phyloP scores from a whole-genome alignment of 2,797 vertebrate genomes.

The Sus cebifrons region DNA sequence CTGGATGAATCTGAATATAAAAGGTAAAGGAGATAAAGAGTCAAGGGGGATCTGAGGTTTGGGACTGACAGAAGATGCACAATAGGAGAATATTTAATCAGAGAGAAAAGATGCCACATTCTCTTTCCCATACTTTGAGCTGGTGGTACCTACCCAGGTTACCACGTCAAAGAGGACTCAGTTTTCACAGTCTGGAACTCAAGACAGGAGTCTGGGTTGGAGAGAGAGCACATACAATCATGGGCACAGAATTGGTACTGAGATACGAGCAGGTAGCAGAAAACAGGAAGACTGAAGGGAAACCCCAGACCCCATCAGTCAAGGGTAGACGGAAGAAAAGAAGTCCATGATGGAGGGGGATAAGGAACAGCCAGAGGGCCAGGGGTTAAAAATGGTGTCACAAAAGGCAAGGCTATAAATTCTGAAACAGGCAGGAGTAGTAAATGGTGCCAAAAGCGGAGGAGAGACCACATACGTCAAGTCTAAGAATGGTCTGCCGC shows the following conservation, averaged over 20 bases:
- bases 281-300: not conserved
- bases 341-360: accelerated
- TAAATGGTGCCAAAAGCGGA: not conserved
- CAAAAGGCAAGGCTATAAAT: not conserved
- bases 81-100: not conserved
- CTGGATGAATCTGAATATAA: not conserved
- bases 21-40: not conserved
- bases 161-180: not conserved
- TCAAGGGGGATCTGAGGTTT: not conserved
- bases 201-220: not conserved
- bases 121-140: not conserved
- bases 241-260: not conserved
- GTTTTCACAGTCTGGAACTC: not conserved
- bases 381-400: not conserved
- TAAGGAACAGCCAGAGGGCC: no score
- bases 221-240: not conserved
- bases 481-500: not conserved
- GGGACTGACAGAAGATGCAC: not conserved
- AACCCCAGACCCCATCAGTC: not conserved
- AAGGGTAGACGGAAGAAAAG: not conserved
- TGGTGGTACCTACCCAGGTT: not conserved
- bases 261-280: not conserved
- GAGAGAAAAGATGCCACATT: not conserved
- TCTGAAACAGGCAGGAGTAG: not conserved
- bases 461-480: not conserved